Evolutionary conservation across 2,113 vertebrate species (phyloP).

Genomic region (Rostratula benghalensis): DNA sequence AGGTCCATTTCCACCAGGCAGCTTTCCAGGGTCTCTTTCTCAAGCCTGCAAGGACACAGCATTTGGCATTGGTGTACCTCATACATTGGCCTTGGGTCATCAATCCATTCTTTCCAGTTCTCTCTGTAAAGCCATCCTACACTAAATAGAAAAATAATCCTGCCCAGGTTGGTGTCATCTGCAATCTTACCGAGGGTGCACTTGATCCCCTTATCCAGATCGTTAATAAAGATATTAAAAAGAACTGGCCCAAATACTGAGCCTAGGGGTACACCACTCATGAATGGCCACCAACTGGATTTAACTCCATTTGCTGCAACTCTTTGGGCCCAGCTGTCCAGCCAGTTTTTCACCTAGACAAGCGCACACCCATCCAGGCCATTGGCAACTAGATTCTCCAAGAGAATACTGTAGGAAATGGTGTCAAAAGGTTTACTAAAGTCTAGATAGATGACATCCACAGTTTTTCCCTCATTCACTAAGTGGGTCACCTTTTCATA

Average conservation of each 20-base stretch:
- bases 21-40: not conserved
- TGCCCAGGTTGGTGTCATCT: not conserved
- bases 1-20: not conserved
- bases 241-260: not conserved
- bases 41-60: not conserved
- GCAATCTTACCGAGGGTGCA: not conserved
- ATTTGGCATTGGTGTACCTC: not conserved
- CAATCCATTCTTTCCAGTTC: not conserved
- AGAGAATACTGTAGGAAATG: not conserved
- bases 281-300: not conserved
- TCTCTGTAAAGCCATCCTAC: not conserved
- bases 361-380: not conserved
- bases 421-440: not conserved
- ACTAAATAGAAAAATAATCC: not conserved
- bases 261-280: not conserved
- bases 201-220: not conserved
- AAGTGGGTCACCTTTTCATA: not conserved
- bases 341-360: not conserved
- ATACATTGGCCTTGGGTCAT: not conserved
- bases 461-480: not conserved
- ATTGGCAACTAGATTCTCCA: not conserved
- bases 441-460: not conserved
- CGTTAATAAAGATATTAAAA: not conserved
- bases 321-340: not conserved
- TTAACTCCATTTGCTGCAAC: not conserved